Percentiles rank a stretch among this genome's conserved stretches.
Conservation (phyloP, 2,888 invertebrate species). For the Adelognathus sp. region DNA sequence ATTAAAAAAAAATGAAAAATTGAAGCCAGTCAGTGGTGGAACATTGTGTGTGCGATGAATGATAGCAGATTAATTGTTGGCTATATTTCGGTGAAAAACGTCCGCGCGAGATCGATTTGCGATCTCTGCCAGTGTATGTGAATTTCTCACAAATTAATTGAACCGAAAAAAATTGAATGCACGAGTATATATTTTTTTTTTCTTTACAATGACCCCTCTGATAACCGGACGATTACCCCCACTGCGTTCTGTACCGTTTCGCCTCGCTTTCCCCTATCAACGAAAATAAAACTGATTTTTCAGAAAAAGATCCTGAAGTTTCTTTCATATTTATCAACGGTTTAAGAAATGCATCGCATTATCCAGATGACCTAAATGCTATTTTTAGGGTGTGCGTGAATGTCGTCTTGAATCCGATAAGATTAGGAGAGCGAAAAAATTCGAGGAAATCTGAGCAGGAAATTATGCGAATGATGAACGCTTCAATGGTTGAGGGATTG, state of each 20-base stretch:
- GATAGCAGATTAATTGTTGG: background rate
- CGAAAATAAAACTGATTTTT: too few species aligned
- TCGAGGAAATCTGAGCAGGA: background rate
- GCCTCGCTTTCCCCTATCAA: too few species aligned
- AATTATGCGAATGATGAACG: slow-evolving; percentile 35
- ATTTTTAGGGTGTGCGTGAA: background rate
- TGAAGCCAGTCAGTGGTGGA: background rate
- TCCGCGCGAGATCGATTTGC: background rate
- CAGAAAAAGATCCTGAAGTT: too few species aligned
- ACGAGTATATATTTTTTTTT: too few species aligned
- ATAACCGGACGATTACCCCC: too few species aligned
- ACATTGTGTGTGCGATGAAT: slow-evolving; percentile 1
- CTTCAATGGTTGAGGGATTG: slow-evolving; percentile 2
- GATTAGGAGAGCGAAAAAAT: background rate
- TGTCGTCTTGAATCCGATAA: background rate
- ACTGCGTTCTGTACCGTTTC: too few species aligned
- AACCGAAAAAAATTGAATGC: too few species aligned
- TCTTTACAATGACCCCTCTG: too few species aligned
- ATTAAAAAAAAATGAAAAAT: background rate
- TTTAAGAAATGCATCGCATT: too few species aligned
- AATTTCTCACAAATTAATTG: too few species aligned
- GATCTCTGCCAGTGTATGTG: background rate
- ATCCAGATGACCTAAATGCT: too few species aligned
- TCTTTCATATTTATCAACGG: too few species aligned
- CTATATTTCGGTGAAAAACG: background rate